These are phyloP conservation scores for Eilema sororculum DNA, from an alignment of 2,888 invertebrate genomes.

Conservation along the genomic window DNA sequence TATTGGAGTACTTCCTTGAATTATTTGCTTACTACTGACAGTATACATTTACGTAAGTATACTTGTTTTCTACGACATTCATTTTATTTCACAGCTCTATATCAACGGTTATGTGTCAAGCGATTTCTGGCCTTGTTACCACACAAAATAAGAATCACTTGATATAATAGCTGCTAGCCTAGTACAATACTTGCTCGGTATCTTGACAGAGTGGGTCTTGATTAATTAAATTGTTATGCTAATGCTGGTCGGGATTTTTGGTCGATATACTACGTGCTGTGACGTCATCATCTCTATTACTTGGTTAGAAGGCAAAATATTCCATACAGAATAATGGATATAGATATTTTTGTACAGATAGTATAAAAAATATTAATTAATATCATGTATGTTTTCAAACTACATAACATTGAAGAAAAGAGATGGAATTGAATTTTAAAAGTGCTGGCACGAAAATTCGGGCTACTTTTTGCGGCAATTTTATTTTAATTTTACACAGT, in stretches of 20 bases:
- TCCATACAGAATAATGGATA: not conserved
- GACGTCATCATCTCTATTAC: slow-evolving; percentile 35
- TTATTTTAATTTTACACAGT: too few species aligned
- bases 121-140: not conserved
- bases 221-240: slow-evolving; percentile 83
- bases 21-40: too few species aligned
- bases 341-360: too few species aligned
- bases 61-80: not conserved
- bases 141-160: slow-evolving; percentile 16
- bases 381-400: not conserved
- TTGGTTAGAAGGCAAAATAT: slow-evolving; percentile 16
- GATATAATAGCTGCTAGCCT: slow-evolving; percentile 1
- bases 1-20: too few species aligned
- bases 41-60: too few species aligned
- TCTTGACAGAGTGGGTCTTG: slow-evolving; percentile 65
- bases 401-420: not conserved
- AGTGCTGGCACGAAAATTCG: not conserved
- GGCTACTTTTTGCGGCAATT: not conserved
- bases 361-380: too few species aligned
- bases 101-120: not conserved
- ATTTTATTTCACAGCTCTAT: not conserved
- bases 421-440: not conserved
- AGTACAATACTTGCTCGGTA: slow-evolving; percentile 41
- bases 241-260: slow-evolving; percentile 76
- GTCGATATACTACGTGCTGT: slow-evolving; percentile 58